These are phyloP conservation scores for Acrocyrtus sp. DNA, from an alignment of 2,888 invertebrate genomes.

Conservation along the genomic window DNA sequence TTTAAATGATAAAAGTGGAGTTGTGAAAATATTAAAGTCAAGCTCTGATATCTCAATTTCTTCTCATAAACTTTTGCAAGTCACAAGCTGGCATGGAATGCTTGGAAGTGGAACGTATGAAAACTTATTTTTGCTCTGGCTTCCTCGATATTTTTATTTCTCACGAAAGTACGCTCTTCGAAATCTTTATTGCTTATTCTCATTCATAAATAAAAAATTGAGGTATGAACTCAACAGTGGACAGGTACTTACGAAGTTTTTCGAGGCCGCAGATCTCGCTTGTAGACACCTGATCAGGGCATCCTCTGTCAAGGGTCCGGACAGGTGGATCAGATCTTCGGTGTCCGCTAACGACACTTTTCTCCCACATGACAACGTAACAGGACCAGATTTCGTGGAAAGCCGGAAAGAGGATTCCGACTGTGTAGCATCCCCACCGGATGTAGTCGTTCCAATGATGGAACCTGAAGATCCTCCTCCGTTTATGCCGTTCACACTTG, in stretches of 20 bases:
- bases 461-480: conserved; percentile 53
- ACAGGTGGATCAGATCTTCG: conserved; percentile 91
- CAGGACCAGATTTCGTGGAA: conserved; percentile 54
- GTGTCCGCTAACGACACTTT: conserved; percentile 70
- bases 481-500: conserved; percentile 38
- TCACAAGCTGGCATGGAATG: too few relatives aligned
- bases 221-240: too few relatives aligned
- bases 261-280: conserved; percentile 85
- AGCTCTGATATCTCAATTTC: too few relatives aligned
- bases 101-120: too few relatives aligned
- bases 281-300: conserved; percentile 92
- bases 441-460: conserved; percentile 55
- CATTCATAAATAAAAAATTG: too few relatives aligned
- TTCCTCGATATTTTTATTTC: too few relatives aligned
- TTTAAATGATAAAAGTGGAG: too few relatives aligned
- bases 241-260: conserved; percentile 83
- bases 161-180: too few relatives aligned
- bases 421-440: conserved; percentile 56
- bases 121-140: too few relatives aligned
- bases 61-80: too few relatives aligned
- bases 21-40: too few relatives aligned
- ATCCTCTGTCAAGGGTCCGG: conserved; percentile 93
- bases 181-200: too few relatives aligned
- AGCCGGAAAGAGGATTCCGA: conserved; percentile 59
- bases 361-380: conserved; percentile 16